A percentile compares a stretch with the other conserved stretches of the same genome.
Conservation (phyloP, 2,113 vertebrate genomes). For the Prionailurus viverrinus region DNA sequence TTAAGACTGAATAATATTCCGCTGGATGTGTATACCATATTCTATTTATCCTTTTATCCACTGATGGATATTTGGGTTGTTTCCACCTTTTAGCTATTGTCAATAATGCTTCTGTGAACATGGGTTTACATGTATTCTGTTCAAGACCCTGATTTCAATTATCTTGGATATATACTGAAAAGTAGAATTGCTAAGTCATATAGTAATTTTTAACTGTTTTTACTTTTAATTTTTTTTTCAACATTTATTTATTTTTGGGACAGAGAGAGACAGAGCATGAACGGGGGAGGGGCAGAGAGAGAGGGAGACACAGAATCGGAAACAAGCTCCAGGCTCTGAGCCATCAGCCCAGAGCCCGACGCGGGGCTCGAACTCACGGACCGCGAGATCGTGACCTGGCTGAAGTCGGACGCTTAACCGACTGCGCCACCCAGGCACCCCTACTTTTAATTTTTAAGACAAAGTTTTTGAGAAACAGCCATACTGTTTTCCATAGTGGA, state of each 20-base stretch:
- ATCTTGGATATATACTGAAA: background rate
- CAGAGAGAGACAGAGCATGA: too few relatives aligned
- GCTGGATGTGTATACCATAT: background rate
- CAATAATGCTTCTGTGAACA: background rate
- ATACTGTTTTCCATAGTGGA: background rate
- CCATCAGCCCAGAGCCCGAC: too few relatives aligned
- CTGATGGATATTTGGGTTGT: background rate
- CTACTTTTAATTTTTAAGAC: background rate
- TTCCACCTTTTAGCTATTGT: background rate
- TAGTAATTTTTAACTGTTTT: background rate
- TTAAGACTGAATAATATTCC: background rate
- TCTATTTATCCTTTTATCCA: background rate
- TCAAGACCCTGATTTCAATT: background rate
- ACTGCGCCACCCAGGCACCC: too few relatives aligned
- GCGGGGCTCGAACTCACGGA: too few relatives aligned
- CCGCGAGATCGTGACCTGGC: too few relatives aligned
- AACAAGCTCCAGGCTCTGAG: too few relatives aligned
- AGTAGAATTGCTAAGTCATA: background rate
- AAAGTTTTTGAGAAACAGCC: background rate
- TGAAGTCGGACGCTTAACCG: too few relatives aligned
- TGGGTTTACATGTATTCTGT: background rate
- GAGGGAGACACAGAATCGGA: too few relatives aligned
- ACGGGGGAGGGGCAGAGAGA: too few relatives aligned
- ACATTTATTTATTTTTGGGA: too few relatives aligned
- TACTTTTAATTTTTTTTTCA: background rate